Base-by-base conservation (phyloP, 2,113 vertebrate genomes). In the Diglossa brunneiventris region DNA sequence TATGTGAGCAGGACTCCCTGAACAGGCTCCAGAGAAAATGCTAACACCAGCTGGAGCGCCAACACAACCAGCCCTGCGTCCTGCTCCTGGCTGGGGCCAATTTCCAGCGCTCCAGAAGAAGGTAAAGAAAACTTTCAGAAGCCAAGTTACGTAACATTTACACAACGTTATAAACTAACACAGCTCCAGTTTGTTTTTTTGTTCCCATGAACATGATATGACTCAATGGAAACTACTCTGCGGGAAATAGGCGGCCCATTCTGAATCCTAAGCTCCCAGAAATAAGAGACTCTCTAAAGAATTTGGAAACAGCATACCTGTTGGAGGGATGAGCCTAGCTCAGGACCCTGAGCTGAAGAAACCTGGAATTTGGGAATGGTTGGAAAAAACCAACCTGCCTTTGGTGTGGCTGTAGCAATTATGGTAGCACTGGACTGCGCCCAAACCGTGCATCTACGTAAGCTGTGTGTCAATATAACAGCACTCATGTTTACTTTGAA, bases 131-230 rank as follows among this genome's bases (percentile, higher is more conserved):
- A 90, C 89, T 94, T 83, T 83, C 69, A 68, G 95, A 70, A 96
- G 91, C 89, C 94, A 92, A 92, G 76, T 96, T 97, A 90, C 20
- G 53, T 96, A 95, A 92, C 93, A 93, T 94, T 96, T 94, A 91
- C 76, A 93, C 85, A 95, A 63, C 10, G 50, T 89, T 93, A 93
- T 96, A 93, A 96, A 92, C 88, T 68, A 92, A 86, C 92, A 87
- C 26, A 42, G 90, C 31, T 61, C 83, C 53, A 64, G 88, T 92
- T 91, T 95, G 94, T 52, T 96, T 89, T 97, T 87, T 91, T 78
- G 85, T 96, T 96, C 94, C 94, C 92, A 90, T 83, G 95, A 95
- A 94, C 76, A 75, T 94, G 94, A 90, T 83, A 92, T 94, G 93
- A 97, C 88, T 95, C 68, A 95, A 95, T 95, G 92, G 94, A 96